Evolutionary conservation across 1,140 invertebrate genomes (phyloP), one percentile per base, ranked within the genome.

Genomic region (Achatina immaculata): DNA sequence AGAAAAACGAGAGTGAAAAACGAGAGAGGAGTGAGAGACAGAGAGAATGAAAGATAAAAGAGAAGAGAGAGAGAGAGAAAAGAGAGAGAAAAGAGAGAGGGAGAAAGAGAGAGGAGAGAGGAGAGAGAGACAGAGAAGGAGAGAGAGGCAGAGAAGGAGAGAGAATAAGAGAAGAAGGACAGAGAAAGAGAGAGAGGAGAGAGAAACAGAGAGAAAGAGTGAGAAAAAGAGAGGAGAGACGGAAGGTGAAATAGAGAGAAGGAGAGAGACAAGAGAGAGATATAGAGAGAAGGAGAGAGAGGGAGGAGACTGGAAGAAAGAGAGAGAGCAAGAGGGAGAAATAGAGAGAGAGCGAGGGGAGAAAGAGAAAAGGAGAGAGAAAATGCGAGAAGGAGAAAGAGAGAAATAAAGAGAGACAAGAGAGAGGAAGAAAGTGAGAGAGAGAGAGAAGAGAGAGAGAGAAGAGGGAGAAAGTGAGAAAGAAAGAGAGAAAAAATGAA

Each of bases 101-200:
- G 28, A 73, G 71, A 45, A 28, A 48, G 43, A 43, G 3, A 45
- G 28, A 11, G 31, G 31, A 34, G 31, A 66, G 65, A 66, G 31
- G 31, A 43, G 71, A 73, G n/a, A 73, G 71, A 73, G 71, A 43
- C 6, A 48, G 21, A 73, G 38, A 73, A 21, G 43, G 71, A 73
- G 71, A 14, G 28, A 28, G 28, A 73, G 71, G 28, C 24, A 48
- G 43, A 43, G 3, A 45, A 11, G 31, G 31, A 34, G 31, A 66
- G 65, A 66, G 31, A 11, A 31, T 19, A 28, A 66, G 31, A 11
- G 11, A 66, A 28, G 31, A 66, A 28, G 31, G 31, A 28, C 14
- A 28, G 31, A 31, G 28, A 66, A 66, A 34, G 31, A 66, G 28
- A 66, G 9, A 28, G 31, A 66, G 28, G 31, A 66, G 65, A 66